These are phyloP conservation scores for Clupea harengus DNA, from an alignment of 2,113 vertebrate species.

Conservation along the genomic window DNA sequence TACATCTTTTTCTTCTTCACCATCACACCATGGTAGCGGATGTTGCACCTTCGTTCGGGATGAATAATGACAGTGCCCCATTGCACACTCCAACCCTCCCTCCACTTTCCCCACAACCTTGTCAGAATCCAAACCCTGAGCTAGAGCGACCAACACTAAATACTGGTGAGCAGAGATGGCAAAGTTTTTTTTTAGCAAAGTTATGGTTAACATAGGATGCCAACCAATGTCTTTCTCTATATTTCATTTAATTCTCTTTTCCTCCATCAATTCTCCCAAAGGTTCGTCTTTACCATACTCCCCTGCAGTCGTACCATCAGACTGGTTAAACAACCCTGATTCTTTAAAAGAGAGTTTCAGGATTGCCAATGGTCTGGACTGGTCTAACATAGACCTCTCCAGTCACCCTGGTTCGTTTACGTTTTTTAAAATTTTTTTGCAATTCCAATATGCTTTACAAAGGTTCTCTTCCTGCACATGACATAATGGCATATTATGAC, in stretches of 20 bases:
- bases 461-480: background rate
- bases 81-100: slow-evolving; percentile 87
- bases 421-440: background rate
- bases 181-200: background rate
- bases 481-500: background rate
- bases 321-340: slow-evolving; percentile 90
- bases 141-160: slow-evolving; percentile 33
- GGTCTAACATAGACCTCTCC: slow-evolving; percentile 93
- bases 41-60: slow-evolving; percentile 58
- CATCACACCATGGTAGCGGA: slow-evolving; percentile 65
- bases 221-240: background rate
- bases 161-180: slow-evolving; percentile 44
- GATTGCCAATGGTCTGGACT: slow-evolving; percentile 91
- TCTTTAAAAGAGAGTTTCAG: slow-evolving; percentile 95
- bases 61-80: slow-evolving; percentile 68
- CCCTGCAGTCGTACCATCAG: slow-evolving; percentile 79
- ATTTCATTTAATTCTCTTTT: background rate
- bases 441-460: too few relatives aligned
- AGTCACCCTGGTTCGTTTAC: slow-evolving; percentile 84
- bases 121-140: slow-evolving; percentile 43
- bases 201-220: background rate
- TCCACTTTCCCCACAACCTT: slow-evolving; percentile 57
- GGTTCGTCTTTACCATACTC: background rate
- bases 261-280: background rate
- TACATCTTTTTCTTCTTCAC: background rate